Conservation (phyloP, 1,140 invertebrate genomes). For the Calycopis cecrops region DNA sequence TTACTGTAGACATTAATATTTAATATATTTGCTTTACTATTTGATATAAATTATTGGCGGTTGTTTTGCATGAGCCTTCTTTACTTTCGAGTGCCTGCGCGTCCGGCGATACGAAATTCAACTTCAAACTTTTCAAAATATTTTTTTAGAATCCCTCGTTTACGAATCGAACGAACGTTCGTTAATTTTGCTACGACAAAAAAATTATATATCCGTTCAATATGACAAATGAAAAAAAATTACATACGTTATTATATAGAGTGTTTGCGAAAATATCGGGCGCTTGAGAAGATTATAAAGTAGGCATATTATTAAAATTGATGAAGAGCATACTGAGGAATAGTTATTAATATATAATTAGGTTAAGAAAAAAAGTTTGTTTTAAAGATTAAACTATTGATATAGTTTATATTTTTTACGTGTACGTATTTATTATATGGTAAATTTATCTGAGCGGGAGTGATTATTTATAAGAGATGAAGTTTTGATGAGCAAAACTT, state of each 20-base stretch:
- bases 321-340: constrained; percentile 72
- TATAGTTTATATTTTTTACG: constrained; percentile 76
- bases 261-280: constrained; percentile 62
- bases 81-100: constrained; percentile 64
- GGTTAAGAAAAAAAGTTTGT: constrained; percentile 69
- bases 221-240: constrained; percentile 58
- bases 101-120: constrained; percentile 32
- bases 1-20: constrained; percentile 71
- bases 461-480: constrained; percentile 70
- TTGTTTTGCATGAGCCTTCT: constrained; percentile 63
- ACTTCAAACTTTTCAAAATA: constrained; percentile 5
- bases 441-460: constrained; percentile 73
- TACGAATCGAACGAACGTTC: constrained; percentile 24
- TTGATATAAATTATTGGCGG: constrained; percentile 65
- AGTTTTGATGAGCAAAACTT: constrained; percentile 71
- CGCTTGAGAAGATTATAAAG: constrained; percentile 74
- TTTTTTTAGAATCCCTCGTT: constrained; percentile 36
- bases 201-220: constrained; percentile 59
- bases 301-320: constrained; percentile 73
- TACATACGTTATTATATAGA: constrained; percentile 64
- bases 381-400: constrained; percentile 75
- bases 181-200: constrained; percentile 54
- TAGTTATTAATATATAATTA: constrained; percentile 76
- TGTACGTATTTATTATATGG: constrained; percentile 75
- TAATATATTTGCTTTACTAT: constrained; percentile 72